Percentiles rank a stretch among this genome's conserved stretches.
These are phyloP conservation scores for Iguana delicatissima DNA, from an alignment of 2,797 vertebrate species.

Conservation along the genomic window DNA sequence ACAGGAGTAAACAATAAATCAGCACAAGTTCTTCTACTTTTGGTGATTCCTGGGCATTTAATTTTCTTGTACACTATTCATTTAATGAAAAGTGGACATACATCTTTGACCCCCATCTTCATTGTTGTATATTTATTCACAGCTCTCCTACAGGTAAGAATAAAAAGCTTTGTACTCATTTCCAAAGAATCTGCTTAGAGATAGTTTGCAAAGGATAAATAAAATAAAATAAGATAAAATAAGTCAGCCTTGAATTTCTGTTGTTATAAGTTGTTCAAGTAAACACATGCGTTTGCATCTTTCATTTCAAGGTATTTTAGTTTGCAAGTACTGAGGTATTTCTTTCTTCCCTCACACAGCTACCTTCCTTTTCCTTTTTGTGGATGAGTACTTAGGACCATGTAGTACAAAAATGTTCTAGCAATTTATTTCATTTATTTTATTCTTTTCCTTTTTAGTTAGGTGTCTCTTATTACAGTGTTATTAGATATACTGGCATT, in stretches of 20 bases:
- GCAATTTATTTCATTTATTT: too few species aligned
- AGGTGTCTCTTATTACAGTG: not conserved
- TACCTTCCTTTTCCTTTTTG: not conserved
- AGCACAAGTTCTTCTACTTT: constrained; percentile 92
- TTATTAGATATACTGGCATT: not conserved
- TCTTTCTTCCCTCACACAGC: too few species aligned
- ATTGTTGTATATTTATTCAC: constrained; percentile 90
- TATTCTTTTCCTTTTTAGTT: not conserved
- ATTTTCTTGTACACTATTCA: constrained; percentile 96
- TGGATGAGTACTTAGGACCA: not conserved
- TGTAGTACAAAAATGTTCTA: not conserved
- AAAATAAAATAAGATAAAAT: not conserved
- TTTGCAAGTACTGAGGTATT: not conserved
- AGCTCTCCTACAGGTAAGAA: constrained; percentile 92
- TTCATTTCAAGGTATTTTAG: not conserved
- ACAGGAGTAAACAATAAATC: constrained; percentile 94
- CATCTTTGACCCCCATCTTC: constrained; percentile 92
- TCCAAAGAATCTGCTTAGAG: not conserved
- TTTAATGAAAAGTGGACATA: constrained; percentile 96
- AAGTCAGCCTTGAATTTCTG: not conserved
- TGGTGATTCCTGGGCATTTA: constrained; percentile 92
- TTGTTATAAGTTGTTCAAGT: constrained; percentile 30
- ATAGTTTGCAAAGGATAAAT: constrained; percentile 11
- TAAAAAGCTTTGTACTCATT: constrained; percentile 23
- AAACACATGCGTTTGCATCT: not conserved